Evolutionary conservation across 2,113 vertebrate genomes (phyloP), one percentile per base, ranked within the genome.

Genomic region (Mesoclemmys tuberculata): DNA sequence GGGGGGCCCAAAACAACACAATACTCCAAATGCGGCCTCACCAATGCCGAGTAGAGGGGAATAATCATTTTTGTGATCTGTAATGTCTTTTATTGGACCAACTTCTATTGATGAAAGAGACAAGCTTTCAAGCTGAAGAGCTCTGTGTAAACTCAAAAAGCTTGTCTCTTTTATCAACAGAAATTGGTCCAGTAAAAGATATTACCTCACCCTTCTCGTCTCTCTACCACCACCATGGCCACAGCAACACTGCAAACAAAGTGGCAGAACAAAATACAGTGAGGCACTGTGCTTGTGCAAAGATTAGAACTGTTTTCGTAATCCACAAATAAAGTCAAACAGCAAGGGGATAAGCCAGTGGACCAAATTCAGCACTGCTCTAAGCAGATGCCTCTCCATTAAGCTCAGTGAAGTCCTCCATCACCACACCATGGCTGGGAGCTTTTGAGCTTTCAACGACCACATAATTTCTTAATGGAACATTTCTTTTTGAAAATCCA

Each of bases 341-440:
- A 79, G 74, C 85, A 61, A 91, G 90, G 94, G 85, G 41, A 83
- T 52, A 89, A 91, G 91, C 96, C 95, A 96, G 79, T 41, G 85
- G 85, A 90, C 91, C n/a, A 89, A 89, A 97, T 44, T 84, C 87
- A 80, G 64, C 78, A 26, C 61, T 2, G 44, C 92, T 92, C 80
- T 93, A 93, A 95, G 85, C 82, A 87, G 74, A 27, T 94, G 96
- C 95, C 95, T 96, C 7, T 77, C 93, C 77, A 52, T 35, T 93
- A 91, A 85, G 87, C 75, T 49, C 29, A 85, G 64, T 64, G 82
- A 90, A 93, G 90, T 94, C 41, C 44, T 46, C 41, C 41, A 29
- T 44, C 81, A 78, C 56, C 92, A 85, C 56, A 64, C 94, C 92
- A 58, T 9, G 51, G 31, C 80, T 86, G 85, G 48, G 88, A 89